Evolutionary conservation across 2,888 invertebrate genomes (phyloP).

Genomic region (Rhagophthalmus giganteus): DNA sequence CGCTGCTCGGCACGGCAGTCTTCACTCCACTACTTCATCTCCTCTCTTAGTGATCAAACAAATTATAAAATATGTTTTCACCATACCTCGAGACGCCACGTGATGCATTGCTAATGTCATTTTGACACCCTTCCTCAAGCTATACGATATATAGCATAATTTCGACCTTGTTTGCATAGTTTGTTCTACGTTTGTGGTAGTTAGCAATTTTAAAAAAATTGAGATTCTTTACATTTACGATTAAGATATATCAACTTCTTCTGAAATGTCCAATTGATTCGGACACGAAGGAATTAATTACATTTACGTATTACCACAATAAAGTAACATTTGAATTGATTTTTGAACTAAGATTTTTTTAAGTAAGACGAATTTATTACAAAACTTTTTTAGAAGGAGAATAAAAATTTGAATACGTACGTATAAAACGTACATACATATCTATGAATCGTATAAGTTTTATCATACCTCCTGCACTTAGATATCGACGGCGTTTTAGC

Average conservation of each 20-base stretch:
- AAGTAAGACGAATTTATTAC: no score
- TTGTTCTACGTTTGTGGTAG: background rate
- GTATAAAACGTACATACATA: no score
- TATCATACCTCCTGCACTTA: no score
- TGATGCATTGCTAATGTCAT: conserved; percentile 37
- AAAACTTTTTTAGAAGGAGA: no score
- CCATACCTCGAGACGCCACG: conserved; percentile 32
- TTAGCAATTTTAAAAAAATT: background rate
- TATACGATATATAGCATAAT: conserved; percentile 26
- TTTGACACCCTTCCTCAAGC: conserved; percentile 28
- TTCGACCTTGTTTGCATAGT: conserved; percentile 16
- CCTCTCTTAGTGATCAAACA: conserved; percentile 52
- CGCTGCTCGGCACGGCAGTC: conserved; percentile 39
- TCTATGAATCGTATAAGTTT: no score
- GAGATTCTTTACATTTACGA: background rate
- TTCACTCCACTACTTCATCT: conserved; percentile 40
- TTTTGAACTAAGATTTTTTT: no score
- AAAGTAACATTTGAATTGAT: no score
- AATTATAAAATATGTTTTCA: conserved; percentile 54
- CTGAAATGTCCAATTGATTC: background rate
- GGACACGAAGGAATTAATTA: no score
- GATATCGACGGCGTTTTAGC: no score
- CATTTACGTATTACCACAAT: no score
- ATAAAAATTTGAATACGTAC: no score
- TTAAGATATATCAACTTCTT: background rate